Evolutionary conservation across 1,140 invertebrate genomes (phyloP).

Genomic region (Ceratosolen fusciceps): DNA sequence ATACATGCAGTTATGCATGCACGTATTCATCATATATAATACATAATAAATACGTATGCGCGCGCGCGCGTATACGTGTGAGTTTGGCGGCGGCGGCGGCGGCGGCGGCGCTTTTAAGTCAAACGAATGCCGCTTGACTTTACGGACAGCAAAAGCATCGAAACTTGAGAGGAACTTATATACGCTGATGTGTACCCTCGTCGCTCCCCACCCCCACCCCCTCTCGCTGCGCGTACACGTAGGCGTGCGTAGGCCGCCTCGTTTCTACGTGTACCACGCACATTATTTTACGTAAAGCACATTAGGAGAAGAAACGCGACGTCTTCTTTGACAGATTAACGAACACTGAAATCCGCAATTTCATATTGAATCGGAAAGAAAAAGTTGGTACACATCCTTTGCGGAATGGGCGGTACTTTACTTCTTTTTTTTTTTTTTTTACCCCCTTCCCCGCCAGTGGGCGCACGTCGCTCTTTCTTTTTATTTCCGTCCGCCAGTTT

Average conservation of each 20-base stretch:
- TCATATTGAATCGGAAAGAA: conserved; percentile 34
- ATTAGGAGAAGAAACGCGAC: conserved; percentile 1
- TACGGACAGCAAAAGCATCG: background rate
- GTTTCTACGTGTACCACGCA: no score
- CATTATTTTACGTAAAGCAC: background rate
- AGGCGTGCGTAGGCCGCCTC: no score
- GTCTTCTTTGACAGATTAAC: conserved; percentile 31
- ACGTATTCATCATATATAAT: background rate
- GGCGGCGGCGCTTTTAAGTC: background rate
- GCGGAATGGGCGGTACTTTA: background rate
- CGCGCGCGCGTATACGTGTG: no score
- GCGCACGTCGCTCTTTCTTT: no score
- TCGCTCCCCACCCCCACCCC: no score
- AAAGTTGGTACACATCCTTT: conserved; percentile 17
- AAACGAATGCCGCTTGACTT: conserved; percentile 27
- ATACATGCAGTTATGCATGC: background rate
- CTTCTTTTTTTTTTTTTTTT: background rate
- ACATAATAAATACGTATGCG: background rate
- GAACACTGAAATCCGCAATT: background rate
- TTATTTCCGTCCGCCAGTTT: no score
- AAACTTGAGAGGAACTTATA: conserved; percentile 20
- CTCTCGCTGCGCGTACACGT: no score
- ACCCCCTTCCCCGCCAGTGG: background rate
- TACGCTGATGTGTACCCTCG: no score
- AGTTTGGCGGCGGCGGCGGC: no score